phyloP scores from a whole-genome alignment of 2,888 invertebrate species.

The Drosophila meridionalis region DNA sequence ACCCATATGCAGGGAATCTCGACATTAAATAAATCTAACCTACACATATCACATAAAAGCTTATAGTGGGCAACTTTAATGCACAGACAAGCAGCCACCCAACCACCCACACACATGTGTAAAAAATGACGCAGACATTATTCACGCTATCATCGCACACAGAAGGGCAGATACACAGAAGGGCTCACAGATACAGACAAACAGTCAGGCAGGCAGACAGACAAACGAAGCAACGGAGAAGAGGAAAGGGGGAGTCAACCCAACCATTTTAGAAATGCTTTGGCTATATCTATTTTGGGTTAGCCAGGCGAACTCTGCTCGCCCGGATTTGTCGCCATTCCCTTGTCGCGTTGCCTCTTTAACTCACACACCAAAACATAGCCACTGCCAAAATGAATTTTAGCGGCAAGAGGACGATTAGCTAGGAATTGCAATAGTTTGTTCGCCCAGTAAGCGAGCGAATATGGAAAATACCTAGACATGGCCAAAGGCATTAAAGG shows the following conservation, averaged over 20 bases:
- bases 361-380: conserved; percentile 42
- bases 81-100: conserved; percentile 33
- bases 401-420: conserved; percentile 42
- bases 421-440: conserved; percentile 60
- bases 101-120: conserved; percentile 30
- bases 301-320: conserved; percentile 50
- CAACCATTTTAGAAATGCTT: conserved; percentile 34
- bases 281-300: conserved; percentile 54
- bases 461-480: conserved; percentile 14
- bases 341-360: conserved; percentile 11
- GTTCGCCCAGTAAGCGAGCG: conserved; percentile 40
- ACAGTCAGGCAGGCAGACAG: conserved; percentile 1
- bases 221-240: conserved; percentile 8
- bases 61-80: conserved; percentile 73
- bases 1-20: conserved; percentile 52
- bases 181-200: conserved; percentile 8
- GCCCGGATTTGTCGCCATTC: conserved; percentile 29
- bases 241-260: neutral
- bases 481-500: conserved; percentile 33
- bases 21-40: conserved; percentile 79
- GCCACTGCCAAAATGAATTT: conserved; percentile 14
- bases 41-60: conserved; percentile 61
- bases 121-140: conserved; percentile 80
- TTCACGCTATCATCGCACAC: conserved; percentile 79
- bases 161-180: conserved; percentile 34